Evolutionary conservation across 2,888 invertebrate genomes (phyloP).

Genomic region (Andrena bicolor): DNA sequence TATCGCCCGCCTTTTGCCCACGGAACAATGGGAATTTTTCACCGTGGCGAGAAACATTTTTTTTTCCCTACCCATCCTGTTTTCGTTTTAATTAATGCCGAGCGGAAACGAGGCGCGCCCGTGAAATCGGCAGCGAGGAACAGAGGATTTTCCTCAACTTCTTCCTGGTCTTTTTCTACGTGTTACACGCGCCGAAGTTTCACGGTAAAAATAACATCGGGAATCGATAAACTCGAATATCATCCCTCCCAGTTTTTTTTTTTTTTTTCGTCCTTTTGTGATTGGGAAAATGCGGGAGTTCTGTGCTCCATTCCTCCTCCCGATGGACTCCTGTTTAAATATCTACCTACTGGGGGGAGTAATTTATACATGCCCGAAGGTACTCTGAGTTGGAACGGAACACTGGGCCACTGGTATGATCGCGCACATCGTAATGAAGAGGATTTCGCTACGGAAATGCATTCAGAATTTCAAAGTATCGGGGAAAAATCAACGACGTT

Average conservation of each 20-base stretch:
- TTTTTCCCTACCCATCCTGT: not conserved
- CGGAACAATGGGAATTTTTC: conserved; percentile 48
- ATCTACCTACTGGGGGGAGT: no score
- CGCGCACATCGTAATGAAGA: not conserved
- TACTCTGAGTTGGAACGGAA: no score
- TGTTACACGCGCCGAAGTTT: conserved; percentile 11
- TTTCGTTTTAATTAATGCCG: conserved; percentile 48
- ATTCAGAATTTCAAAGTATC: conserved; percentile 42
- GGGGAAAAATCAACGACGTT: conserved; percentile 28
- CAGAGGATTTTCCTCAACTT: not conserved
- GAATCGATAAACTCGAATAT: conserved; percentile 32
- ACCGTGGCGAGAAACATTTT: conserved; percentile 24
- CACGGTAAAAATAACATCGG: conserved; percentile 17
- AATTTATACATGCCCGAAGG: no score
- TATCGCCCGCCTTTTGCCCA: conserved; percentile 33
- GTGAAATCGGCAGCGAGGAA: not conserved
- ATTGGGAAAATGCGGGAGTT: not conserved
- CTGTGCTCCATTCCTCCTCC: not conserved
- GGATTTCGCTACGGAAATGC: conserved; percentile 26
- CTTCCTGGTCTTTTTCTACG: conserved; percentile 23
- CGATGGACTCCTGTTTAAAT: not conserved
- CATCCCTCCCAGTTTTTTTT: not conserved
- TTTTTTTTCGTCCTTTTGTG: not conserved
- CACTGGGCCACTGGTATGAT: not conserved
- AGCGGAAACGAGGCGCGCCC: not conserved